phyloP scores from a whole-genome alignment of 2,888 invertebrate genomes.

The Schizotus pectinicornis region DNA sequence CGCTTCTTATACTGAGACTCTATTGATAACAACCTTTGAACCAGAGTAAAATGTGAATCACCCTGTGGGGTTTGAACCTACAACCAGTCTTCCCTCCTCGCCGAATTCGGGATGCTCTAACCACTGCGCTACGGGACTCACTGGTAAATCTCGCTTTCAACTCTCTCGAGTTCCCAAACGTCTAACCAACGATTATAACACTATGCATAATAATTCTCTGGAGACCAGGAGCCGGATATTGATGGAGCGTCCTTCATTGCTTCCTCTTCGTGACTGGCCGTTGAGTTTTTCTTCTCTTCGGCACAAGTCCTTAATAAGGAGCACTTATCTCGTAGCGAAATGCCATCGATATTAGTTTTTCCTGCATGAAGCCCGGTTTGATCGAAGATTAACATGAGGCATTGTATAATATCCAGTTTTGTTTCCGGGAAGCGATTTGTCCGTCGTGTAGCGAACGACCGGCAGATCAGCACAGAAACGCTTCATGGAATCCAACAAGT shows the following conservation, averaged over 20 bases:
- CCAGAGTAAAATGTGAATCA: too few relatives aligned
- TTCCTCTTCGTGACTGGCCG: background rate
- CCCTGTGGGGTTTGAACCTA: too few relatives aligned
- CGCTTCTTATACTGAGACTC: too few relatives aligned
- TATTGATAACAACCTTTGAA: too few relatives aligned
- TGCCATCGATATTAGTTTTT: conserved; percentile 16
- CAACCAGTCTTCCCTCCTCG: too few relatives aligned
- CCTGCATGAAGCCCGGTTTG: background rate
- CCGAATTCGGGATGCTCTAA: too few relatives aligned
- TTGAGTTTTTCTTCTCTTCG: background rate
- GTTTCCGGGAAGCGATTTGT: conserved; percentile 29
- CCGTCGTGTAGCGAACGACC: conserved; percentile 9
- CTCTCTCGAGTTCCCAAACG: too few relatives aligned
- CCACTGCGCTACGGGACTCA: too few relatives aligned
- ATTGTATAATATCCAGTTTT: conserved; percentile 8
- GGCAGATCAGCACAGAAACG: conserved; percentile 10
- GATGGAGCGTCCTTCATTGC: conserved; percentile 2
- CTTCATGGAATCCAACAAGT: conserved; percentile 21
- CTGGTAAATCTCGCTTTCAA: too few relatives aligned
- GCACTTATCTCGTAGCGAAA: conserved; percentile 6
- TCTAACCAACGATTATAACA: too few relatives aligned
- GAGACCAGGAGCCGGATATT: too few relatives aligned
- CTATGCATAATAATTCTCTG: too few relatives aligned
- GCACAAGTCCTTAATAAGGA: conserved; percentile 7
- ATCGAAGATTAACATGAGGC: conserved; percentile 12